Evolutionary conservation across 2,888 invertebrate species (phyloP), one percentile per base, ranked within the genome.

Genomic region (Ptilodon capucinus): DNA sequence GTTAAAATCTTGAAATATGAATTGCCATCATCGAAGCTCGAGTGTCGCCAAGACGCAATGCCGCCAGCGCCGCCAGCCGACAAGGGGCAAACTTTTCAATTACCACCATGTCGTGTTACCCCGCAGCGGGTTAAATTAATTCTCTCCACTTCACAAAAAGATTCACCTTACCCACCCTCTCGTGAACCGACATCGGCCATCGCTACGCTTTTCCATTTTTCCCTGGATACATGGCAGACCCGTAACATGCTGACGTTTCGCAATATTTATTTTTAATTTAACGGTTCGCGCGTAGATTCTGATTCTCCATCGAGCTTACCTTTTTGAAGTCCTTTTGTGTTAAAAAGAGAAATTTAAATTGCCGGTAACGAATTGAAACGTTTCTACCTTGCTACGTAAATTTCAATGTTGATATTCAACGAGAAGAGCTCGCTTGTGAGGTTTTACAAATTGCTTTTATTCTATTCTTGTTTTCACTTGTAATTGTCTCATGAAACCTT

Each of bases 61-160:
- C 74, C 76, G 79, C 53, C 72, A 75, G 74, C 76, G 68, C 60
- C 69, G 68, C 82, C 82, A 60, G 68, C 60, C 86, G 83, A 87
- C 84, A 82, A 84, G 89, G 91, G 92, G 91, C 87, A 82, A 91
- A 91, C 91, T 91, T 91, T 90, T 89, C 90, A 91, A 91, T 91
- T 91, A 91, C 88, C 81, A 84, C 81, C 76, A 79, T 86, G 90
- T 86, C 91, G 88, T 89, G 90, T 87, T 85, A 89, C 91, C 91
- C 91, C 89, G 90, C 91, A 91, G 90, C 90, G 89, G 90, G 91
- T 91, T 89, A 91, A 91, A 91, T 91, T 91, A 91, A 91, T 89
- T 90, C 91, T 81, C 89, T 89, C 84, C 86, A 86, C 86, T 91
- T 91, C 89, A 91, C 90, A 90, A 91, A 90, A 90, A 91, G 89